Conservation (phyloP, 37 sponge, comb jelly and placozoan species). For the Mnemiopsis leidyi region DNA sequence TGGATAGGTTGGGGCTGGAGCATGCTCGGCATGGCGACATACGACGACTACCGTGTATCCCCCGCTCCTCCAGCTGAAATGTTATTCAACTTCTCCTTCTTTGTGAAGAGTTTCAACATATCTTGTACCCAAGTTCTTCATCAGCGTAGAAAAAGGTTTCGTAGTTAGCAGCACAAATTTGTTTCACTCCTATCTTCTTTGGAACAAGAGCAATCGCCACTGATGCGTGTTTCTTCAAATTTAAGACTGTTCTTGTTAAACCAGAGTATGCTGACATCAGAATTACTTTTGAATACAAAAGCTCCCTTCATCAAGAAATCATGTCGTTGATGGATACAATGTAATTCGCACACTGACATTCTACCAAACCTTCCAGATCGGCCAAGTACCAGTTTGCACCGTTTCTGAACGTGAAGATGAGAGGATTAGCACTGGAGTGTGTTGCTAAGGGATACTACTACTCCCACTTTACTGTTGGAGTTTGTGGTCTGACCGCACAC, state of each 20-base stretch:
- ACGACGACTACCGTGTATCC: constrained; percentile 13
- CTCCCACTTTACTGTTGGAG: constrained; percentile 17
- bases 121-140: constrained; percentile 37
- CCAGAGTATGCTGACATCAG: no score
- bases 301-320: no score
- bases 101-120: constrained; percentile 30
- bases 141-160: constrained; percentile 40
- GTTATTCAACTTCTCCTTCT: constrained; percentile 64
- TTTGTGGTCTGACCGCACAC: not conserved
- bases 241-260: no score
- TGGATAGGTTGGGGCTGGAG: constrained; percentile 62
- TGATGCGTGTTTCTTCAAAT: no score
- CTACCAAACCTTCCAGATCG: no score
- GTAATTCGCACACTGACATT: no score
- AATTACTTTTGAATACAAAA: no score
- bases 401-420: not conserved
- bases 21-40: constrained; percentile 37
- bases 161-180: no score
- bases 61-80: constrained; percentile 51
- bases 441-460: constrained; percentile 65
- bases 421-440: constrained; percentile 17
- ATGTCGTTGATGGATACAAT: no score
- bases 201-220: no score
- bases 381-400: constrained; percentile 54
- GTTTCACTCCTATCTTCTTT: no score